These are phyloP conservation scores for Phrynocephalus guinanensis DNA, from an alignment of 2,797 vertebrate genomes.

Conservation along the genomic window DNA sequence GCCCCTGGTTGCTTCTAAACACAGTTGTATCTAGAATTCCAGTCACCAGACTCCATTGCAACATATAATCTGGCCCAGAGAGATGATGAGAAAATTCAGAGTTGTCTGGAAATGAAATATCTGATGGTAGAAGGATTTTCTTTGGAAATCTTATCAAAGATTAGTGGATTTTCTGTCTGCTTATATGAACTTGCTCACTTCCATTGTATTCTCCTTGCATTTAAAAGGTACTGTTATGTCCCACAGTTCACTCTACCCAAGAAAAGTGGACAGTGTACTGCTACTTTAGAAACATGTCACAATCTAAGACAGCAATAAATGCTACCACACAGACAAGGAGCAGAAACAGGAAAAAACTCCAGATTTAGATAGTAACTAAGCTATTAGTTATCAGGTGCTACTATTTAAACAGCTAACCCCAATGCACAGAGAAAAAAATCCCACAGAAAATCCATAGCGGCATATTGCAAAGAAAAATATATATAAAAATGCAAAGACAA, in stretches of 20 bases:
- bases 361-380: not conserved
- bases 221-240: not conserved
- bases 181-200: not conserved
- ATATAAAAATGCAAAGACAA: not conserved
- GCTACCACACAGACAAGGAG: not conserved
- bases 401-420: not conserved
- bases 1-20: too few species aligned
- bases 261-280: not conserved
- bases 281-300: not conserved
- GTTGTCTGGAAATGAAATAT: not conserved
- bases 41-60: not conserved
- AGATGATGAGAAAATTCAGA: not conserved
- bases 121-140: not conserved
- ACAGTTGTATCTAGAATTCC: not conserved
- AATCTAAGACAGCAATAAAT: not conserved
- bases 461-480: slow-evolving; percentile 8
- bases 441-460: not conserved
- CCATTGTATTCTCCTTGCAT: not conserved
- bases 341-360: not conserved
- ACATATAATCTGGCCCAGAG: not conserved
- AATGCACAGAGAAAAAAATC: not conserved
- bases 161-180: not conserved
- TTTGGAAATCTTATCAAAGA: not conserved
- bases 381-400: not conserved
- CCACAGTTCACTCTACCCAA: not conserved